Base-by-base conservation (phyloP, 2,113 vertebrate species). In the Myiagra hebetior region DNA sequence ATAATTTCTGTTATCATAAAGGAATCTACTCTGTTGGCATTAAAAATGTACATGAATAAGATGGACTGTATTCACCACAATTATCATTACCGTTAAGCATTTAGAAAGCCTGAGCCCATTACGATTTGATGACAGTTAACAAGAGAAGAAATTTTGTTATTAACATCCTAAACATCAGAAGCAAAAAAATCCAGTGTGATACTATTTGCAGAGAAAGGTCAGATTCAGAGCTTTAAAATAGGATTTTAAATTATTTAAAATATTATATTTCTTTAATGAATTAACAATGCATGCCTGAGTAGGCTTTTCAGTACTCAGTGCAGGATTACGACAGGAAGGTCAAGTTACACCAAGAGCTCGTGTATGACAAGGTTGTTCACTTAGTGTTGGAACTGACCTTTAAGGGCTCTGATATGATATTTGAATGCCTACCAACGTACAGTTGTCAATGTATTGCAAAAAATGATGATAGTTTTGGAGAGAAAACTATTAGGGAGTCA, bases 1-100 rank as follows among this genome's bases (percentile, higher is more conserved):
- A 86, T 96, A 92, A 96, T 97, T 94, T 95, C 41, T 64, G 69
- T 96, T 86, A 96, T 95, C 72, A 9, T 78, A 90, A 95, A 96
- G 57, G 91, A 87, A 85, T 97, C 95, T 96, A 85, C 75, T 84
- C 35, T 72, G 28, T 60, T 87, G 55, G 35, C 79, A 83, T 95
- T 95, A 95, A 97, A 93, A 97, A 94, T 31, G 56, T 80, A 91
- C 87, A 72, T 55, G 68, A 96, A 96, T 46, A 94, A 96, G 94
- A 92, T 90, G 62, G 59, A 95, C 86, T 79, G 31, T 42, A 87
- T 88, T 94, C 89, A 89, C 70, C 41, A 76, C 63, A 92, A 85
- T 96, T 95, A 94, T 93, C 63, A 89, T 93, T 87, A 91, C 93
- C 49, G 39, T 85, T 91, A 89, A 95, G 70, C 74, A 87, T 95